These are phyloP conservation scores for Oxycera nigricornis DNA, from an alignment of 2,888 invertebrate species.

Conservation along the genomic window DNA sequence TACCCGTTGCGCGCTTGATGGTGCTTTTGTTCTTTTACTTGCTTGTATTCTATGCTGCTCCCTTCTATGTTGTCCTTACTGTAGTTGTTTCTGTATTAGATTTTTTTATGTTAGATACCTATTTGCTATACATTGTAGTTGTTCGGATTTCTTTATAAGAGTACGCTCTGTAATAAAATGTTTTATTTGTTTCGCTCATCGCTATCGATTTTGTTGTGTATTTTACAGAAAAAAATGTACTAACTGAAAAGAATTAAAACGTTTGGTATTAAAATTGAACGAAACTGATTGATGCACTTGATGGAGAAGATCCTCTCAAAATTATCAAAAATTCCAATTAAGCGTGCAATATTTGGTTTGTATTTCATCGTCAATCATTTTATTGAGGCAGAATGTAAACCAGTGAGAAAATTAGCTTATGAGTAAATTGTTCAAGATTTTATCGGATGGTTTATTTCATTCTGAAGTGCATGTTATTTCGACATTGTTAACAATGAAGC, in stretches of 20 bases:
- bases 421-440: too few species aligned
- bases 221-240: background rate
- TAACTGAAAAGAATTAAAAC: slow-evolving; percentile 9
- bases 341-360: too few species aligned
- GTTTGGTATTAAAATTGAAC: too few species aligned
- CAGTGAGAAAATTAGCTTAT: too few species aligned
- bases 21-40: slow-evolving; percentile 18
- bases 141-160: slow-evolving; percentile 5
- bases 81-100: slow-evolving; percentile 37
- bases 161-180: slow-evolving; percentile 34
- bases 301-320: too few species aligned
- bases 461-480: too few species aligned
- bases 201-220: slow-evolving; percentile 35
- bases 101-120: slow-evolving; percentile 38
- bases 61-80: slow-evolving; percentile 9
- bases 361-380: too few species aligned
- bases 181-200: slow-evolving; percentile 35
- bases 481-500: too few species aligned
- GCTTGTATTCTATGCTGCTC: background rate
- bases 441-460: too few species aligned
- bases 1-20: background rate
- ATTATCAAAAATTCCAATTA: too few species aligned
- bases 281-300: too few species aligned
- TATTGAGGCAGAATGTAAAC: too few species aligned
- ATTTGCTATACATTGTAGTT: slow-evolving; percentile 24